Evolutionary conservation across 2,888 invertebrate genomes (phyloP).

Genomic region (Pseudeuparius sepicola): DNA sequence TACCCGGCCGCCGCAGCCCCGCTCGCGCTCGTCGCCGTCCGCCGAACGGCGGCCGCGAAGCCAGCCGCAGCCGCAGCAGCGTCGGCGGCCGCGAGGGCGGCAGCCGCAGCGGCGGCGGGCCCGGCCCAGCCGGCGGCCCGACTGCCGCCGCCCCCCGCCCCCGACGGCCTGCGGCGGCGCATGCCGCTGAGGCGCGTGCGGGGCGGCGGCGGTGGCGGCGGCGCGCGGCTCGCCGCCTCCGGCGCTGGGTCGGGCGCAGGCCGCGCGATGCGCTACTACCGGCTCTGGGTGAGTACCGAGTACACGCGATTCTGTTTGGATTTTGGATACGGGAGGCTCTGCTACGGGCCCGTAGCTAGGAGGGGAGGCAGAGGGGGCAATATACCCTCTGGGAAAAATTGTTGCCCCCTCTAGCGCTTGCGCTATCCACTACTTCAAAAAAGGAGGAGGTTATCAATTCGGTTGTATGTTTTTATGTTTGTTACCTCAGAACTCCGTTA

Average conservation of each 20-base stretch:
- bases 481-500: no score
- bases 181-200: constrained; percentile 43
- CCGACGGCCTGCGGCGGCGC: constrained; percentile 40
- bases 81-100: constrained; percentile 40
- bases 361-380: no score
- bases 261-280: constrained; percentile 67
- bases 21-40: constrained; percentile 43
- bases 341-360: no score
- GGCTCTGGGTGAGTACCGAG: constrained; percentile 68
- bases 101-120: constrained; percentile 37
- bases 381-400: no score
- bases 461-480: no score
- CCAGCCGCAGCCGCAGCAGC: constrained; percentile 38
- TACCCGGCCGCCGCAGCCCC: constrained; percentile 40
- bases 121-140: no score
- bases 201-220: constrained; percentile 43
- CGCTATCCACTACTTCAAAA: no score
- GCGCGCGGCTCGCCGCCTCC: constrained; percentile 46
- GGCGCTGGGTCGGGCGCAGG: constrained; percentile 35
- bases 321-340: no score
- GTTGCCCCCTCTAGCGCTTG: no score
- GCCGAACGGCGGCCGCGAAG: constrained; percentile 38
- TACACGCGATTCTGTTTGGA: no score
- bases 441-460: no score
- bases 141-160: no score